Conservation (phyloP, 2,797 vertebrate species). For the Lerista edwardsae region DNA sequence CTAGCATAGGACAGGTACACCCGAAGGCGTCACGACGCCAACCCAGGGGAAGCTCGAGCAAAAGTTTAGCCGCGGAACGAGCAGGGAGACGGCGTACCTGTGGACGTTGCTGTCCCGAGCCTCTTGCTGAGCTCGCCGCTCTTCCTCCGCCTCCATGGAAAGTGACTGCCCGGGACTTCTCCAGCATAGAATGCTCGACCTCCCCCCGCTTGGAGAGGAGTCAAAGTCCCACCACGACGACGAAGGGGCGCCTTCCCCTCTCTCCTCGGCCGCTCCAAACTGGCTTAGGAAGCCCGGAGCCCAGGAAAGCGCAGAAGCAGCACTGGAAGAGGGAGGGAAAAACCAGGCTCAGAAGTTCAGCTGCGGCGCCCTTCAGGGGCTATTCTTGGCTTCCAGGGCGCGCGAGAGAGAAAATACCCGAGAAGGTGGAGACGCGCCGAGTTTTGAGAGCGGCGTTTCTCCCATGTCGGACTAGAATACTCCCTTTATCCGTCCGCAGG, state of each 20-base stretch:
- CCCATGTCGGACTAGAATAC: no score
- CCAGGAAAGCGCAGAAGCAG: not conserved
- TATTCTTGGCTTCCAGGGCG: not conserved
- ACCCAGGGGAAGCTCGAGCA: not conserved
- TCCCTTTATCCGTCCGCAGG: not conserved
- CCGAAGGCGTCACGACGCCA: not conserved
- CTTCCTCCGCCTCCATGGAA: slow-evolving; percentile 11
- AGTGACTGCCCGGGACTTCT: not conserved
- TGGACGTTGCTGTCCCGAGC: slow-evolving; percentile 10
- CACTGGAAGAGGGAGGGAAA: not conserved
- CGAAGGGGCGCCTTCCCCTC: not conserved
- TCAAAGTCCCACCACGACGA: not conserved
- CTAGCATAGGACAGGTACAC: not conserved
- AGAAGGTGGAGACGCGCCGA: not conserved
- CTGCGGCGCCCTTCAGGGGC: not conserved
- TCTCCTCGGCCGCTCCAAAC: not conserved
- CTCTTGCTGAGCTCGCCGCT: not conserved
- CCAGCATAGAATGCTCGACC: not conserved
- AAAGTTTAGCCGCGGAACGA: no score
- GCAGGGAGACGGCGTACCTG: not conserved
- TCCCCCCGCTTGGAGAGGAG: not conserved
- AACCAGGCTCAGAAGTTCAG: not conserved
- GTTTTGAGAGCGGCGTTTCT: not conserved
- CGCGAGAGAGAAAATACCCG: not conserved
- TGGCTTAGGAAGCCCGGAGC: not conserved